These are phyloP conservation scores for Zootermopsis nevadensis DNA, from an alignment of 2,888 invertebrate genomes.

Conservation along the genomic window DNA sequence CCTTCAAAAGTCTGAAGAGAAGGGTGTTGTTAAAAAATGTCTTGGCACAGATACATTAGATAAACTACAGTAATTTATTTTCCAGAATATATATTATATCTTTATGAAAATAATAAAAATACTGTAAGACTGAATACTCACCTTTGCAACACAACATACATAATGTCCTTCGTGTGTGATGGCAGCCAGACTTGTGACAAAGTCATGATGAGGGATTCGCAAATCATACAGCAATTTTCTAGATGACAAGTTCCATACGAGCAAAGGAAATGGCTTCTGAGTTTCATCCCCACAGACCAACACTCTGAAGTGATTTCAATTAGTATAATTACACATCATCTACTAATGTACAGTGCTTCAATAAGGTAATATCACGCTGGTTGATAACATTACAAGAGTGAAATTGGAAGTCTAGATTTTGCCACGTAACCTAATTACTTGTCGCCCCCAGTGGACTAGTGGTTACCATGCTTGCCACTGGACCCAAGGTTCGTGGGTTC, in stretches of 20 bases:
- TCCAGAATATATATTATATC: not conserved
- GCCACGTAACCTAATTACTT: too few species aligned
- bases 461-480: too few species aligned
- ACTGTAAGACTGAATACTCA: constrained; percentile 53
- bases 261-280: constrained; percentile 89
- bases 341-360: too few species aligned
- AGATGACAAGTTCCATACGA: constrained; percentile 89
- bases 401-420: too few species aligned
- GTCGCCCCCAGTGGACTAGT: too few species aligned
- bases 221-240: constrained; percentile 87
- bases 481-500: too few species aligned
- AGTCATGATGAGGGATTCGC: constrained; percentile 89
- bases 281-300: constrained; percentile 93
- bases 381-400: too few species aligned
- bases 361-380: too few species aligned
- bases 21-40: too few species aligned
- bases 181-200: constrained; percentile 83
- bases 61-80: not conserved
- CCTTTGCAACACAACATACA: constrained; percentile 67
- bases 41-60: too few species aligned
- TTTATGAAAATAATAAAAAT: not conserved
- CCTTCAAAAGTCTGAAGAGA: too few species aligned
- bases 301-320: constrained; percentile 66
- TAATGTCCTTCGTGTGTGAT: constrained; percentile 85
- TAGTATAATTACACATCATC: not conserved